Evolutionary conservation across 2,888 invertebrate species (phyloP).

Genomic region (Calliopum simillimum): DNA sequence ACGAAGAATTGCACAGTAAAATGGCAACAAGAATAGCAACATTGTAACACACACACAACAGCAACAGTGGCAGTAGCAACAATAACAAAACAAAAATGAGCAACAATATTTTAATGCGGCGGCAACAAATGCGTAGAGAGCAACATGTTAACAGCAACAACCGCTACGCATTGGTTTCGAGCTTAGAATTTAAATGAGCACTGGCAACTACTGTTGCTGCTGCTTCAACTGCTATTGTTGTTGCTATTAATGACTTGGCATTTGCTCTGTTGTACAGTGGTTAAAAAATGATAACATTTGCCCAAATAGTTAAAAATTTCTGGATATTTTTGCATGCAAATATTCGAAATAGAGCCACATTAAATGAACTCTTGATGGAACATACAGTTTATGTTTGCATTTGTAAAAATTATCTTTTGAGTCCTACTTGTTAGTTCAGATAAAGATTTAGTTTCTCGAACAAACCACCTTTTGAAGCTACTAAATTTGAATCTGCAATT

Average conservation of each 20-base stretch:
- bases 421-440: too few relatives aligned
- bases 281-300: too few relatives aligned
- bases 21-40: neutral
- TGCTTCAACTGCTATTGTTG: neutral
- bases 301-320: too few relatives aligned
- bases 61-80: neutral
- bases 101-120: neutral
- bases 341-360: too few relatives aligned
- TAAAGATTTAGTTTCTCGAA: too few relatives aligned
- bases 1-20: constrained; percentile 2
- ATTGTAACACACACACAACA: neutral
- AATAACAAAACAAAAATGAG: constrained; percentile 7
- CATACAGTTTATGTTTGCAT: too few relatives aligned
- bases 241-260: too few relatives aligned
- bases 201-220: neutral
- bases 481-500: too few relatives aligned
- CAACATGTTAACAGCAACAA: constrained; percentile 33
- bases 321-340: too few relatives aligned
- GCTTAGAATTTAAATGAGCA: constrained; percentile 61
- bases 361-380: too few relatives aligned
- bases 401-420: too few relatives aligned
- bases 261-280: constrained; percentile 9
- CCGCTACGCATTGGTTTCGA: constrained; percentile 41
- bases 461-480: too few relatives aligned
- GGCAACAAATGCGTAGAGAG: constrained; percentile 14